Conservation (phyloP, 2,888 invertebrate genomes). For the Helleia helle region DNA sequence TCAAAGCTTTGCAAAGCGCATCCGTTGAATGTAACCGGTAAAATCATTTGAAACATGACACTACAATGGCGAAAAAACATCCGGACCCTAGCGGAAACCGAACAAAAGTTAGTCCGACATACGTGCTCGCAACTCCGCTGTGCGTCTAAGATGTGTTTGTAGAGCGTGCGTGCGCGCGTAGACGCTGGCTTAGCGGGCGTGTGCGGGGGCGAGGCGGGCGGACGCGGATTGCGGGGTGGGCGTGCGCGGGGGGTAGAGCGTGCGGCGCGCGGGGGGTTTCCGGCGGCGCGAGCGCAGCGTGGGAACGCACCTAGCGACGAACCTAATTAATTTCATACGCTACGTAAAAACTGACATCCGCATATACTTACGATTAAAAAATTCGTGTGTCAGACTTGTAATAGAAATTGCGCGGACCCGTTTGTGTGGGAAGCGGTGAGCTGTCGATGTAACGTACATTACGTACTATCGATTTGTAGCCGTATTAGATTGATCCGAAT, state of each 20-base stretch:
- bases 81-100: too few relatives aligned
- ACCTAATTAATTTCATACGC: constrained; percentile 64
- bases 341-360: constrained; percentile 48
- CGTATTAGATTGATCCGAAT: too few relatives aligned
- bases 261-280: constrained; percentile 38
- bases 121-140: constrained; percentile 59
- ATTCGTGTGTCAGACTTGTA: neutral
- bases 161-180: constrained; percentile 60
- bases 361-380: neutral
- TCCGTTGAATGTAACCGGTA: too few relatives aligned
- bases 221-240: constrained; percentile 21
- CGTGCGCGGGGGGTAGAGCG: constrained; percentile 17
- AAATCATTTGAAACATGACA: too few relatives aligned
- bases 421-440: too few relatives aligned
- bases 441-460: too few relatives aligned
- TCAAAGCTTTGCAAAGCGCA: too few relatives aligned
- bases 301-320: constrained; percentile 67
- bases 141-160: too few relatives aligned
- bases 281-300: constrained; percentile 65
- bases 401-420: too few relatives aligned
- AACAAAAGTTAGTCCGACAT: constrained; percentile 55
- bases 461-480: too few relatives aligned
- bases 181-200: constrained; percentile 61
- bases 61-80: too few relatives aligned
- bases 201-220: too few relatives aligned